phyloP scores from a whole-genome alignment of 2,113 vertebrate genomes.

The Oreotrochilus melanogaster region DNA sequence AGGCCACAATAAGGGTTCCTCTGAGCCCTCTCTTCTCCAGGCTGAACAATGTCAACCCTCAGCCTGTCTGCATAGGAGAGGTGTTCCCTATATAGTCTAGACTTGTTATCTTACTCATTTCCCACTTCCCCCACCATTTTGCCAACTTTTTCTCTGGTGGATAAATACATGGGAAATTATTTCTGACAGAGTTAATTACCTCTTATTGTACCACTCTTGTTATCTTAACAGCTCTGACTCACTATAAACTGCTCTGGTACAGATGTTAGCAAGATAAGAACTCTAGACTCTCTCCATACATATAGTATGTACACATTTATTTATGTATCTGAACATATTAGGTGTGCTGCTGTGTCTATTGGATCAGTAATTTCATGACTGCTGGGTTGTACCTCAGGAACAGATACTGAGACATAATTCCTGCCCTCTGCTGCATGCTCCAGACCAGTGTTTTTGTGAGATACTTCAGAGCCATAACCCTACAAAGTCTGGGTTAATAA shows the following conservation, averaged over 20 bases:
- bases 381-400: neutral
- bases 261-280: constrained; percentile 35
- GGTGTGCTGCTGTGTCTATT: neutral
- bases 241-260: neutral
- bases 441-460: neutral
- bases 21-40: neutral
- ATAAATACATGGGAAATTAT: neutral
- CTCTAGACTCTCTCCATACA: neutral
- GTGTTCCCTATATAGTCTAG: neutral
- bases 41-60: neutral
- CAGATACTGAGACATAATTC: neutral
- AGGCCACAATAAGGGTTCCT: neutral
- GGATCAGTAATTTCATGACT: neutral
- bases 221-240: constrained; percentile 25
- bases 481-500: constrained; percentile 9
- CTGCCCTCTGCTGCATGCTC: neutral
- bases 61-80: neutral
- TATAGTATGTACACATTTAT: neutral
- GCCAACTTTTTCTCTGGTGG: neutral
- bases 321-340: neutral
- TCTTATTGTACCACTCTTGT: neutral
- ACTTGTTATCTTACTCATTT: constrained; percentile 34
- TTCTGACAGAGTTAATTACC: neutral
- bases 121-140: neutral
- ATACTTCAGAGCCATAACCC: neutral